Percentiles rank a stretch among this genome's conserved stretches.
phyloP scores from a whole-genome alignment of 2,888 invertebrate genomes.

The Macrophya annulata region DNA sequence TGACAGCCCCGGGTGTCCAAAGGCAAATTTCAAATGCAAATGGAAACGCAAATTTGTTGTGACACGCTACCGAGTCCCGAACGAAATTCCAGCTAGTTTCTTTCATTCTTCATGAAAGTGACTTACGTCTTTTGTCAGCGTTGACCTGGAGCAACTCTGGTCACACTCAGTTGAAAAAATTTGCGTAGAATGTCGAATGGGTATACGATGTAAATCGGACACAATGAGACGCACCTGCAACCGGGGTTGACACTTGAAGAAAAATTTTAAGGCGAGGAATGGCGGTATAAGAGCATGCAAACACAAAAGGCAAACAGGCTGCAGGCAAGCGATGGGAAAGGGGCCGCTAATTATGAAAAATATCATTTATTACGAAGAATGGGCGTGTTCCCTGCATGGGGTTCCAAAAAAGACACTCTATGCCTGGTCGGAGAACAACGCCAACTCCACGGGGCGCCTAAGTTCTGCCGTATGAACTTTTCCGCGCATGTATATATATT shows the following conservation, averaged over 20 bases:
- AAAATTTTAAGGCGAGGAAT: constrained; percentile 9
- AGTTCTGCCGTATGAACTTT: constrained; percentile 56
- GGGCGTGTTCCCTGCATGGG: constrained; percentile 56
- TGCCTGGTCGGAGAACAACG: constrained; percentile 51
- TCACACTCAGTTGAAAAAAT: constrained; percentile 22
- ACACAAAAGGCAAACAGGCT: constrained; percentile 45
- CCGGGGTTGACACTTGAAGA: constrained; percentile 40
- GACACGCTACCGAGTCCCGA: constrained; percentile 32
- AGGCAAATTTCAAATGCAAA: not conserved
- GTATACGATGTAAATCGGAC: constrained; percentile 17
- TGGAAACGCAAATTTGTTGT: constrained; percentile 46
- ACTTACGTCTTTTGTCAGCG: constrained; percentile 21
- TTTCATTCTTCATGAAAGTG: not conserved
- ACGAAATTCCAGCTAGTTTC: not conserved
- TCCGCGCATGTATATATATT: constrained; percentile 39
- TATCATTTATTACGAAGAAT: constrained; percentile 74
- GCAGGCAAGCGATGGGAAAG: constrained; percentile 62
- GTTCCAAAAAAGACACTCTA: constrained; percentile 54
- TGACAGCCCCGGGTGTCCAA: constrained; percentile 47
- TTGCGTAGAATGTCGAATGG: constrained; percentile 28
- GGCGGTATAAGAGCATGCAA: constrained; percentile 62
- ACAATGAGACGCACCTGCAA: constrained; percentile 50
- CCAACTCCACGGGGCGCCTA: constrained; percentile 47
- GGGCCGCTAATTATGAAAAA: constrained; percentile 76
- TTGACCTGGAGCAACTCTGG: not conserved